These are phyloP conservation scores for Propithecus perrieri DNA, from an alignment of 2,797 vertebrate genomes.

Conservation along the genomic window DNA sequence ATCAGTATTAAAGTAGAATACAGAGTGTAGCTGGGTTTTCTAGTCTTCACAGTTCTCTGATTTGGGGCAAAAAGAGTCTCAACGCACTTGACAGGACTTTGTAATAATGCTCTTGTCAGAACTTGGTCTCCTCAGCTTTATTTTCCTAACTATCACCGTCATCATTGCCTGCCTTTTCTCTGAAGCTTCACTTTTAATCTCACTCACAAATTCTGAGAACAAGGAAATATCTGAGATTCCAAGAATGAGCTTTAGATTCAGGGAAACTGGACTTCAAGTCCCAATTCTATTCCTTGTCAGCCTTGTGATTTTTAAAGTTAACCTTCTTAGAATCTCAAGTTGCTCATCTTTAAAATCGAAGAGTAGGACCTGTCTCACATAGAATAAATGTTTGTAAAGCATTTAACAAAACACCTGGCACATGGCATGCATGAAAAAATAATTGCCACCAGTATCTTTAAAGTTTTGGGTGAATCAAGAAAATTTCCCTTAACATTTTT, in stretches of 20 bases:
- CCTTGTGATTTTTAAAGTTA: background rate
- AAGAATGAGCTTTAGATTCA: background rate
- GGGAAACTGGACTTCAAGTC: background rate
- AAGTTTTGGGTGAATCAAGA: background rate
- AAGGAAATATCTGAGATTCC: background rate
- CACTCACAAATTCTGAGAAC: background rate
- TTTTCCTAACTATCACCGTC: background rate
- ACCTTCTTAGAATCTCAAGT: background rate
- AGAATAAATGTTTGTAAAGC: background rate
- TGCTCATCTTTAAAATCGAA: background rate
- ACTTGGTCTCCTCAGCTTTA: background rate
- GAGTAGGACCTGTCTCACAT: background rate
- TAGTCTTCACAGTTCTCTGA: background rate
- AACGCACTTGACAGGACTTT: background rate
- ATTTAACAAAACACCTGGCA: background rate
- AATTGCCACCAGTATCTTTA: background rate
- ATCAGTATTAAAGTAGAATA: accelerated
- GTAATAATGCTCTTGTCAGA: background rate
- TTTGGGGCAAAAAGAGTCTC: background rate
- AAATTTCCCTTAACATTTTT: accelerated
- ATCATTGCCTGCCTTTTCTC: background rate
- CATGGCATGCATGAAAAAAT: background rate
- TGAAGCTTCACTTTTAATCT: background rate
- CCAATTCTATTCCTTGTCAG: background rate
- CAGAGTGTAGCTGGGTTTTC: too few species aligned